Evolutionary conservation across 2,888 invertebrate species (phyloP), one percentile per base, ranked within the genome.

Genomic region (Phlogophora meticulosa): DNA sequence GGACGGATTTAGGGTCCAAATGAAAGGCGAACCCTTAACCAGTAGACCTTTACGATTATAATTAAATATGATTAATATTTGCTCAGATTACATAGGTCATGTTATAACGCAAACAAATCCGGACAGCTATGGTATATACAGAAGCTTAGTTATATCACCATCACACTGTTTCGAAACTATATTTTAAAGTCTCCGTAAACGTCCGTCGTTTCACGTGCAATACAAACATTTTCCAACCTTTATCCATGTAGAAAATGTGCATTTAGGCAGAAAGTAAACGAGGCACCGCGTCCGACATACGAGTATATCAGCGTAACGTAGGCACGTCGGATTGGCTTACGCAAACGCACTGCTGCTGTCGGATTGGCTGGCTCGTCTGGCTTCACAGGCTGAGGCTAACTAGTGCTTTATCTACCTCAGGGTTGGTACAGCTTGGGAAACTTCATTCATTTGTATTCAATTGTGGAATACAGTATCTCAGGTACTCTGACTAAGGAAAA

Each of bases 221-320:
- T 42, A 63, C 56, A 72, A 56, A 51, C 22, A 46, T 32, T 57
- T 52, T 42, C 28, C 51, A 63, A 48, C 28, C 17, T 42, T 48
- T 70, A 22, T 60, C 46, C 56, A 28, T 20, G 67, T 67, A 53
- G 20, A 73, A 40, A 74, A 43, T 69, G 69, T 69, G 45, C 62
- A 55, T 45, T 62, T 68, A 48, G 43, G 62, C 48, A 45, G 69
- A 69, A 75, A 62, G 40, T 69, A 49, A 55, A 69, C 75, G 46
- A 63, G 45, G 22, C 24, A 56, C 20, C 28, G 45, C n/a, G 20
- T 24, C 45, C 45, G 13, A 59, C 45, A 45, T 66, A 28, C 28
- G 28, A 28, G 28, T 28, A 51, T 56, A 60, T 67, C 17, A 55
- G 32, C 5, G 24, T 57, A 63, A 11, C 15, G 24, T 45, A 17